Conservation (phyloP, 2,797 vertebrate species). For the Sebastiscus albofasciatus region DNA sequence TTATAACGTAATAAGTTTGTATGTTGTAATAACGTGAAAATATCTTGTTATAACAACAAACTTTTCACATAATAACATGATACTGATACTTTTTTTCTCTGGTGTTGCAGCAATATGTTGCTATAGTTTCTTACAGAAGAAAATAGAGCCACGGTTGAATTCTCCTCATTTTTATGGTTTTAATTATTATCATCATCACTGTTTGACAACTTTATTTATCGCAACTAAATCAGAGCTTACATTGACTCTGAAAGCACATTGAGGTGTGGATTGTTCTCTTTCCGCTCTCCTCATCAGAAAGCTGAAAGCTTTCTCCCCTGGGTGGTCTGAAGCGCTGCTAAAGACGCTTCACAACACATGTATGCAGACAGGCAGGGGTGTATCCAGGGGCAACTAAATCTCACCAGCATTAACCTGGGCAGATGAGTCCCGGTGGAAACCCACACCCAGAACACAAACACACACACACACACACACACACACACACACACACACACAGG, state of each 20-base stretch:
- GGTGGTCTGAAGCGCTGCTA: conserved; percentile 46
- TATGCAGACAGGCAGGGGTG: conserved; percentile 65
- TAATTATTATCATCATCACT: background rate
- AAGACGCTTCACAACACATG: conserved; percentile 72
- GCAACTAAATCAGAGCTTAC: background rate
- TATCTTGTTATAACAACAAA: no score
- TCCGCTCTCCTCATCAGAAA: conserved; percentile 10
- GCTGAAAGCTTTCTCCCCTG: conserved; percentile 57
- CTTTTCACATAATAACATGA: no score
- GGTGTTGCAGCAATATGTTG: no score
- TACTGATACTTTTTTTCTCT: no score
- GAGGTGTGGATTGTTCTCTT: conserved; percentile 5
- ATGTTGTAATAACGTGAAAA: no score
- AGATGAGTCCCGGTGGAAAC: conserved; percentile 68
- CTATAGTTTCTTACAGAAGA: background rate
- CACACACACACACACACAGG: conserved; percentile 21
- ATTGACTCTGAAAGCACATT: background rate
- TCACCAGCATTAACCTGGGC: conserved; percentile 63
- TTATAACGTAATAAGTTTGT: no score
- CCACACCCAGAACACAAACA: conserved; percentile 43
- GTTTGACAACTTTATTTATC: background rate
- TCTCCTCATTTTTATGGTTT: background rate
- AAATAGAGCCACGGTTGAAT: background rate
- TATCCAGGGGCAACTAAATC: conserved; percentile 81
- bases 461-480: conserved; percentile 29